Percentiles rank a stretch among this genome's conserved stretches.
Conservation (phyloP, 2,888 invertebrate species). For the Amiota minor region DNA sequence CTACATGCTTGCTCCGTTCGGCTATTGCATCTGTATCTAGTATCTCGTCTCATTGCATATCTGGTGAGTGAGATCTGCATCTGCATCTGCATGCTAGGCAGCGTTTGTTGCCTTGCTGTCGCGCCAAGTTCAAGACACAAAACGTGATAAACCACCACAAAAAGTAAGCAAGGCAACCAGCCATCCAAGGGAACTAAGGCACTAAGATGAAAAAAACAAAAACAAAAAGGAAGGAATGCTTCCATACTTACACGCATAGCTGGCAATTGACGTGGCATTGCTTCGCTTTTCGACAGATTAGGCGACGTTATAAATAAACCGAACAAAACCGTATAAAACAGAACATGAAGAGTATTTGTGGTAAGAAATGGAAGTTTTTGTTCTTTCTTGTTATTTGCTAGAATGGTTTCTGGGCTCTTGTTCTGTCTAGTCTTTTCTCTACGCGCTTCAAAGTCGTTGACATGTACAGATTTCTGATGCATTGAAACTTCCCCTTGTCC, state of each 20-base stretch:
- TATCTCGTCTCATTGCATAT: no score
- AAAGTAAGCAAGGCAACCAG: background rate
- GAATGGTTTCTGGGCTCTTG: background rate
- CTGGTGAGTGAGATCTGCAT: slow-evolving; percentile 10
- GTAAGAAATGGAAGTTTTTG: background rate
- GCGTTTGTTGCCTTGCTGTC: slow-evolving; percentile 7
- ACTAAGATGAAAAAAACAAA: background rate
- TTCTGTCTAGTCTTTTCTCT: background rate
- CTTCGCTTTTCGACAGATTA: slow-evolving; percentile 27
- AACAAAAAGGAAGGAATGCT: background rate
- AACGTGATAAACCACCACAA: slow-evolving; percentile 10
- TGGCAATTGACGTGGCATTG: slow-evolving; percentile 18
- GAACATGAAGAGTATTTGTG: background rate
- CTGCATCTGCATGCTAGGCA: slow-evolving; percentile 4
- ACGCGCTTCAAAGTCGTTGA: background rate
- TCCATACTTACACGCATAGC: slow-evolving; percentile 1
- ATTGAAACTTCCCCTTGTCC: background rate
- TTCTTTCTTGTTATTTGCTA: slow-evolving; percentile 9
- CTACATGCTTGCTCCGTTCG: background rate
- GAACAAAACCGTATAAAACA: background rate
- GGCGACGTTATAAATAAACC: slow-evolving; percentile 17
- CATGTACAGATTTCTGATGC: slow-evolving; percentile 9
- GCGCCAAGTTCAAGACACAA: slow-evolving; percentile 19
- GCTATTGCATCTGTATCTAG: background rate
- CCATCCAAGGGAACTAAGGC: background rate